Base-by-base conservation (phyloP, 2,113 vertebrate species). In the Archocentrus centrarchus region DNA sequence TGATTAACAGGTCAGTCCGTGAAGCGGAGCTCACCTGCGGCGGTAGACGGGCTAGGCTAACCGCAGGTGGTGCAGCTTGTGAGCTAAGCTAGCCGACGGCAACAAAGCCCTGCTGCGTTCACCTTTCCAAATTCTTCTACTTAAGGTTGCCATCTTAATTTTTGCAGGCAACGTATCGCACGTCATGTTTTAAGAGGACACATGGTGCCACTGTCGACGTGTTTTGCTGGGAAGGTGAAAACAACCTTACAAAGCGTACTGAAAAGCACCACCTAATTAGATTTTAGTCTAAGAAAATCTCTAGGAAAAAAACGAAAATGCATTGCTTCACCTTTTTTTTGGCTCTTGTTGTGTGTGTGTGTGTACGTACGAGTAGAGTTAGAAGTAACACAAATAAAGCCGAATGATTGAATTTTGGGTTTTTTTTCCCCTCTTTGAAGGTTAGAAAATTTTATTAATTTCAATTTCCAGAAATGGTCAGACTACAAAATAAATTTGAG, bases 81-180 rank as follows among this genome's bases (percentile, higher is more conserved):
- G 17, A 55, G 85, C 75, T 75, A 80, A 68, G 90, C 80, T 83
- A 88, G 89, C 87, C 57, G 10, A 59, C 7, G 79, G 68, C 82
- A 86, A 93, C 91, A 93, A 91, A 93, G 92, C 90, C 61, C 80
- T 87, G 90, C 75, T 76, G 27, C 76, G 80, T 77, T 90, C 90
- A 85, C 84, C 88, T 90, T 88, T 86, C 60, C 11, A 61, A 86
- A 86, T 82, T 84, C 62, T 63, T 62, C 35, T 41, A 59, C 82
- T 86, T 73, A 62, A 88, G 87, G 93, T 82, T 91, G 90, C 90
- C 91, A 92, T 91, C 84, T 93, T 91, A 88, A 77, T 83, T 85
- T 78, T 50, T 73, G 37, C 73, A 39, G 59, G 22, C 53, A 59
- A 41, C 61, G 78, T 47, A 27, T 66, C 22, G 30, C 79, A 79